Conservation (phyloP, 2,797 vertebrate genomes). For the Limnodromus scolopaceus region DNA sequence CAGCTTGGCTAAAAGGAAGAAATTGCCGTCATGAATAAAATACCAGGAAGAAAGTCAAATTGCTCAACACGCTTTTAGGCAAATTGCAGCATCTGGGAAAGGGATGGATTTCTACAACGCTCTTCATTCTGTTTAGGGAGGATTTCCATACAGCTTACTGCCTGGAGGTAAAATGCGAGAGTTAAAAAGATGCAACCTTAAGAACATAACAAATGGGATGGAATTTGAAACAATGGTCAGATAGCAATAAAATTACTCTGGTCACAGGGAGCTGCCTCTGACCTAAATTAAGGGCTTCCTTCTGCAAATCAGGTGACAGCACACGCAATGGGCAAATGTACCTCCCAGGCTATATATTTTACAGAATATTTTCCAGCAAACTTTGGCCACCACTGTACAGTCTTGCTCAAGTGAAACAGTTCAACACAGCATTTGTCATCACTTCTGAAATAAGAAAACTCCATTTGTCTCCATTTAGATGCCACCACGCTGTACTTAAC, state of each 20-base stretch:
- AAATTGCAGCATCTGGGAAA: background rate
- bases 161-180: background rate
- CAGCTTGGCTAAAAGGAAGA: slow-evolving; percentile 37
- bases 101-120: background rate
- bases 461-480: background rate
- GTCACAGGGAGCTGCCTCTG: background rate
- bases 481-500: background rate
- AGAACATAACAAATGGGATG: background rate
- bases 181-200: background rate
- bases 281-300: background rate
- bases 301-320: background rate
- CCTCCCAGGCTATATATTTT: background rate
- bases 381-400: background rate
- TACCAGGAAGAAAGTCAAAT: slow-evolving; percentile 19
- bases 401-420: background rate
- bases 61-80: background rate
- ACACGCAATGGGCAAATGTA: fast-evolving
- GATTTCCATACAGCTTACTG: background rate
- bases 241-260: background rate
- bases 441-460: background rate
- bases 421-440: background rate
- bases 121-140: background rate
- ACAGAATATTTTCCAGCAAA: background rate
- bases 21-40: slow-evolving; percentile 50
- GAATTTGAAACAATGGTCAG: background rate